Evolutionary conservation across 2,888 invertebrate species (phyloP).

Genomic region (Stomorhina lunata): DNA sequence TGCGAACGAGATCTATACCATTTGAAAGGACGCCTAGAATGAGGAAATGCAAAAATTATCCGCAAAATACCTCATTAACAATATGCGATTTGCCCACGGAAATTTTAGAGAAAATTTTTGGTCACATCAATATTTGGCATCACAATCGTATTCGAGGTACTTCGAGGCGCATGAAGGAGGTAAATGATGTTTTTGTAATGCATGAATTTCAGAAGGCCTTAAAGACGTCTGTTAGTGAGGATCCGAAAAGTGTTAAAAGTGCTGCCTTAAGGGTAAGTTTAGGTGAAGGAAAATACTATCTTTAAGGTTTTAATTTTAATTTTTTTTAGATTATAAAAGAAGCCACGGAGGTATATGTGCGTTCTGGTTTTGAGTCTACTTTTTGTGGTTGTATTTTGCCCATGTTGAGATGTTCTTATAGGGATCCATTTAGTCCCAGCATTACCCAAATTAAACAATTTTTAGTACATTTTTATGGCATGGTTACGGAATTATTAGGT

Average conservation of each 20-base stretch:
- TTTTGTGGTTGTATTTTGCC: conserved; percentile 72
- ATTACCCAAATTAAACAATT: conserved; percentile 69
- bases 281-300: neutral
- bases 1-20: neutral
- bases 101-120: conserved; percentile 71
- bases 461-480: conserved; percentile 71
- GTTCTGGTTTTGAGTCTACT: conserved; percentile 69
- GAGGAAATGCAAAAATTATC: neutral
- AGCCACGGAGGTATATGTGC: conserved; percentile 71
- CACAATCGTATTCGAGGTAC: conserved; percentile 72
- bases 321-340: conserved; percentile 67
- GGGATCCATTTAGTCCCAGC: conserved; percentile 66
- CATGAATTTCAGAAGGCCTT: conserved; percentile 70
- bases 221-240: conserved; percentile 1
- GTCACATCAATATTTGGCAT: conserved; percentile 72
- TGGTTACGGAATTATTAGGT: conserved; percentile 67
- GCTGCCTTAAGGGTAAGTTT: conserved; percentile 67
- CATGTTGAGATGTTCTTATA: conserved; percentile 67
- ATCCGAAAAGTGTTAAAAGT: conserved; percentile 68
- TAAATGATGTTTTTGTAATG: conserved; percentile 69
- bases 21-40: neutral
- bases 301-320: neutral
- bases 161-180: conserved; percentile 68
- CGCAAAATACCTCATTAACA: conserved; percentile 22
- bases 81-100: conserved; percentile 71